Conservation (phyloP, 1,140 invertebrate genomes). For the Aphelenchoides avenae region DNA sequence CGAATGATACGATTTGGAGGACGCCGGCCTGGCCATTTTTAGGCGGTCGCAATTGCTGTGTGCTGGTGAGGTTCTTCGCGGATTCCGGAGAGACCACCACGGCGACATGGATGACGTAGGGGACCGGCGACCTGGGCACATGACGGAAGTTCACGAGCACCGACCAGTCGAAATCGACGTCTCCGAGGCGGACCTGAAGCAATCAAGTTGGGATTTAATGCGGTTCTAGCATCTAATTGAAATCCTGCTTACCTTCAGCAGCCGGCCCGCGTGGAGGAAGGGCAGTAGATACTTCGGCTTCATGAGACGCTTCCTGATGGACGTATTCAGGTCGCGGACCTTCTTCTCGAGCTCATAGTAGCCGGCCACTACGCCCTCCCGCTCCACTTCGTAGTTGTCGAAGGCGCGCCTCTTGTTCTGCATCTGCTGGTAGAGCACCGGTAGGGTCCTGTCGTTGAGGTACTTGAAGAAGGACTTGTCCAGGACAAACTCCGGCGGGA, state of each 20-base stretch:
- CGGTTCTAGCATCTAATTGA: too few relatives aligned
- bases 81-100: constrained; percentile 15
- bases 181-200: constrained; percentile 75
- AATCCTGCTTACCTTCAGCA: constrained; percentile 85
- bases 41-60: constrained; percentile 28
- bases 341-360: constrained; percentile 81
- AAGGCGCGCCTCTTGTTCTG: constrained; percentile 69
- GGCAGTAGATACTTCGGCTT: constrained; percentile 82
- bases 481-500: constrained; percentile 98
- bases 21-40: constrained; percentile 13
- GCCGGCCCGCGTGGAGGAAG: constrained; percentile 84
- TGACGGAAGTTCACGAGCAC: constrained; percentile 84
- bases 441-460: constrained; percentile 92
- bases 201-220: too few relatives aligned
- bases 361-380: constrained; percentile 73
- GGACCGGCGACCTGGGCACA: constrained; percentile 62
- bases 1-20: constrained; percentile 71
- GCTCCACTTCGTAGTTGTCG: constrained; percentile 62
- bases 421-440: constrained; percentile 77
- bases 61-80: constrained; percentile 20
- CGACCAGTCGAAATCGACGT: constrained; percentile 89
- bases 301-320: constrained; percentile 72
- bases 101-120: constrained; percentile 30
- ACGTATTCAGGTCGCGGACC: constrained; percentile 70
- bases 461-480: constrained; percentile 98